Evolutionary conservation across 1,140 invertebrate genomes (phyloP), one percentile per base, ranked within the genome.

Genomic region (Ephestia elutella): DNA sequence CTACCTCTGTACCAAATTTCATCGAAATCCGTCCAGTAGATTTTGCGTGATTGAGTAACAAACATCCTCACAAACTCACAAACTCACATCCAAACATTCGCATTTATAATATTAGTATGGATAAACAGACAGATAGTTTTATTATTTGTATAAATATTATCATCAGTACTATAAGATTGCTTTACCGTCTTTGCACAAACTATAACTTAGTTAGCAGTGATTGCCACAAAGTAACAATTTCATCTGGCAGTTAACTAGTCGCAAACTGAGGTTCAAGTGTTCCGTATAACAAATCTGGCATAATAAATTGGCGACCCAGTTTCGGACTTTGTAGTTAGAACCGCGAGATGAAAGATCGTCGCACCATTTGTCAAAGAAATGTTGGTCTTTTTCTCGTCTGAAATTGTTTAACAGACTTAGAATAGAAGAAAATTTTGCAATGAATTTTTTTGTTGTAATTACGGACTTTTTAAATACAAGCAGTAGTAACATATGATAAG

Each of bases 251-350:
- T 44, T 15, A 44, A 44, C 38, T 44, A 15, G 5, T 44, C 38
- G 38, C 15, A 44, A 17, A n/a, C 38, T 17, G 38, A 5, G 38
- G 38, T 17, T 44, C 38, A n/a, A 44, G 38, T 44, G 38, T 44
- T 44, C 38, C 38, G 38, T 44, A 15, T 44, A 44, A 44, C 38
- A 15, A 44, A 44, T 44, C 38, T 44, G 38, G 38, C 7, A 15
- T 44, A 15, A 44, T 44, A 44, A 44, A 44, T 44, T 44, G 13
- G 38, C 15, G 38, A 44, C 38, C 38, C 15, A 44, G 38, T 44
- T 44, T 44, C 38, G 38, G 38, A 17, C 38, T 44, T 44, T 44
- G 38, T 44, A 44, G 38, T 44, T 44, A 44, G 38, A 15, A 44
- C 38, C 38, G 10, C 38, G 10, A 44, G n/a, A 44, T 44, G 38